Evolutionary conservation across 2,113 vertebrate species (phyloP), one percentile per base, ranked within the genome.

Genomic region (Candoia aspera): DNA sequence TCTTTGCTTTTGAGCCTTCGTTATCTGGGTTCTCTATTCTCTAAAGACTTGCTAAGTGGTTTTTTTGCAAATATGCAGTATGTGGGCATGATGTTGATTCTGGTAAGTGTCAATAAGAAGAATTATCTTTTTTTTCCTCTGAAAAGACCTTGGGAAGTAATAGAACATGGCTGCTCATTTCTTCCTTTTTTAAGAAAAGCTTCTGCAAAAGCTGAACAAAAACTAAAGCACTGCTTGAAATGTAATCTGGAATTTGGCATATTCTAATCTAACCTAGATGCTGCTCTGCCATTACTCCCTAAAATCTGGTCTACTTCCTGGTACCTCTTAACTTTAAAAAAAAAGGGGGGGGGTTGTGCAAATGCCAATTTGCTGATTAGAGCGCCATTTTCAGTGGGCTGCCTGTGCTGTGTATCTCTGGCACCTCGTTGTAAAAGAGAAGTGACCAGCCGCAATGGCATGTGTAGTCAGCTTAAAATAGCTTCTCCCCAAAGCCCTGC

Each of bases 381-480:
- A 33, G 26, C 54, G 26, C 64, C 21, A 6, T 53, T 62, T 89
- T 46, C 55, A 37, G 55, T 24, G 29, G 46, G n/a, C 57, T 49
- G 84, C 54, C 2, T 88, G 0, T 85, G 83, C 60, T 73, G 15
- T 91, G 89, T 23, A 37, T 62, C 89, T 89, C 93, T 92, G 91
- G 93, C 94, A 96, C 96, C 84, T 96, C 87, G 95, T 93, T 96
- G 97, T 96, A 94, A 94, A 93, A 91, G 94, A 96, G 97, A 98
- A 98, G 96, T 99, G 98, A 98, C 98, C 97, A 96, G 97, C 97
- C 96, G 97, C 97, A 96, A 95, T 97, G 97, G 97, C 97, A 98
- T 99, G 98, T 97, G 97, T 95, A 92, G 95, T 97, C 96, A 87
- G 85, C 93, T 98, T 97, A 93, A 98, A 99, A 99, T 99, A 99